These are phyloP conservation scores for Nycteola revayana DNA, from an alignment of 2,888 invertebrate genomes.

Conservation along the genomic window DNA sequence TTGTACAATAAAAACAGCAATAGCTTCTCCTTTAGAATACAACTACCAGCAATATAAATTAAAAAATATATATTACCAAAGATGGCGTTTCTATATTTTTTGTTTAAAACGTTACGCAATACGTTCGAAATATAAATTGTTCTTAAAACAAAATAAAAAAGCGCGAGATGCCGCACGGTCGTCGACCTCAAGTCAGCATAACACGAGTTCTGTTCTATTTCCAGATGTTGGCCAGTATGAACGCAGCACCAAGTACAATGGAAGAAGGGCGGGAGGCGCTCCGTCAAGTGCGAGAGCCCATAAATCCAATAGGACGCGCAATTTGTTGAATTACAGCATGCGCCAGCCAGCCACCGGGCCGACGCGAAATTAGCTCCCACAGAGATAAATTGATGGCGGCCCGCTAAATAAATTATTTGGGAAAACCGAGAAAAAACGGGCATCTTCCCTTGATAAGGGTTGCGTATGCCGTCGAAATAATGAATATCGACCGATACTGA, in stretches of 20 bases:
- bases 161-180: slow-evolving; percentile 22
- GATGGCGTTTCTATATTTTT: slow-evolving; percentile 16
- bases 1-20: slow-evolving; percentile 2
- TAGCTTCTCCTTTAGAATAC: too few species aligned
- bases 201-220: slow-evolving; percentile 40
- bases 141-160: slow-evolving; percentile 23
- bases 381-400: slow-evolving; percentile 80
- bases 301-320: slow-evolving; percentile 79
- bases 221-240: slow-evolving; percentile 54
- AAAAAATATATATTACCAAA: slow-evolving; percentile 12
- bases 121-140: slow-evolving; percentile 16
- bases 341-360: slow-evolving; percentile 79
- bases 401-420: slow-evolving; percentile 82
- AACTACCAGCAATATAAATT: too few species aligned
- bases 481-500: slow-evolving; percentile 65
- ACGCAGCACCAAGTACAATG: slow-evolving; percentile 66
- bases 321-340: slow-evolving; percentile 82
- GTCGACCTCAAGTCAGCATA: slow-evolving; percentile 30
- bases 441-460: slow-evolving; percentile 81
- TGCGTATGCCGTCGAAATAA: slow-evolving; percentile 69
- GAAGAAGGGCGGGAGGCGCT: slow-evolving; percentile 68
- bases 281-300: slow-evolving; percentile 75
- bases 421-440: slow-evolving; percentile 81
- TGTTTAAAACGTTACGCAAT: slow-evolving; percentile 26
- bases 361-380: slow-evolving; percentile 81